Evolutionary conservation across 2,113 vertebrate genomes (phyloP).

Genomic region (Alexandromys fortis): DNA sequence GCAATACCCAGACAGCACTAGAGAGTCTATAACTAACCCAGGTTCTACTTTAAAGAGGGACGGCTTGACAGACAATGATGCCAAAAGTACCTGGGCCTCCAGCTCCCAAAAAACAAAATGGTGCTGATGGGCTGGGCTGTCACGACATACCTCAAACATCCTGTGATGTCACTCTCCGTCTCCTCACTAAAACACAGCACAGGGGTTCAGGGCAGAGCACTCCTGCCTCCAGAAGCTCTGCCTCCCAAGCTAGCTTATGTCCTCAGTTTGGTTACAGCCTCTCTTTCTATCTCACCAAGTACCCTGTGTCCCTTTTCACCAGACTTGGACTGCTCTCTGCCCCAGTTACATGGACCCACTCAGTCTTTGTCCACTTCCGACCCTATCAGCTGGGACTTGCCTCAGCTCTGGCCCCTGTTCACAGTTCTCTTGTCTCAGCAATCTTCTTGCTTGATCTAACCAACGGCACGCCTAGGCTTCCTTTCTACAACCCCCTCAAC

Average conservation of each 20-base stretch:
- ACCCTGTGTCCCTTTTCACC: background rate
- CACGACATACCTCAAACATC: background rate
- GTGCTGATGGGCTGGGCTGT: background rate
- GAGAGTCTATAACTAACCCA: background rate
- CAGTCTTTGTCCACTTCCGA: background rate
- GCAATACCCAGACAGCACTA: background rate
- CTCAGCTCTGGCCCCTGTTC: background rate
- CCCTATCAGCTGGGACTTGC: background rate
- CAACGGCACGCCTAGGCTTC: background rate
- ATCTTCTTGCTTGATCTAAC: background rate
- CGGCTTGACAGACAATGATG: background rate
- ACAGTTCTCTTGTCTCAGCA: background rate
- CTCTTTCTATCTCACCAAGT: no score
- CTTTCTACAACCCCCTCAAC: no score
- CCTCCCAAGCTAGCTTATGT: background rate
- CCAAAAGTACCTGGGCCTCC: background rate
- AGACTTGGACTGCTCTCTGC: background rate
- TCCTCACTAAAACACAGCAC: background rate
- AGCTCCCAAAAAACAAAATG: background rate
- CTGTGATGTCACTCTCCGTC: background rate
- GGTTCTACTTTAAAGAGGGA: background rate
- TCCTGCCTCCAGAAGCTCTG: no score
- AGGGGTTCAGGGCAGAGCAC: no score
- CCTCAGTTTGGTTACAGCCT: no score
- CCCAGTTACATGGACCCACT: background rate